Evolutionary conservation across 2,888 invertebrate species (phyloP).

Genomic region (Platycheirus albimanus): DNA sequence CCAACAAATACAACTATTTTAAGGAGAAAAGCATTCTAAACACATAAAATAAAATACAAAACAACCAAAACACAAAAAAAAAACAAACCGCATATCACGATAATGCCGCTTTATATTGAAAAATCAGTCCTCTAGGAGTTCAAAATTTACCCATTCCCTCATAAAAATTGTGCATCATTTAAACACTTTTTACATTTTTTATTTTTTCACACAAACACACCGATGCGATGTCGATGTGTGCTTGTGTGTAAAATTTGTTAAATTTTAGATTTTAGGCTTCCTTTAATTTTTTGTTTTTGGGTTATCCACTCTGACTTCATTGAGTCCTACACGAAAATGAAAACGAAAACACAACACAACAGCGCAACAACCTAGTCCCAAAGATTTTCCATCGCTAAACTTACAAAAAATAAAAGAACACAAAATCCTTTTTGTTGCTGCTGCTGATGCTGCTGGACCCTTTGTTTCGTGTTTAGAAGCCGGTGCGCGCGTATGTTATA

Average conservation of each 20-base stretch:
- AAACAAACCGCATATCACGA: constrained; percentile 47
- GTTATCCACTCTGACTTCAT: constrained; percentile 2
- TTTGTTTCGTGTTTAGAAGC: constrained; percentile 42
- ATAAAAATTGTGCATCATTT: constrained; percentile 20
- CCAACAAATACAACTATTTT: constrained; percentile 50
- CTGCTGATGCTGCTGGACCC: constrained; percentile 38
- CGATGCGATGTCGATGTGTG: too few relatives aligned
- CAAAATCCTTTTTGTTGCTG: constrained; percentile 31
- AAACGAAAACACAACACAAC: constrained; percentile 13
- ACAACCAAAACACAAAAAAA: constrained; percentile 4
- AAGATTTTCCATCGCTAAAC: constrained; percentile 40
- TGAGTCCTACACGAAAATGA: constrained; percentile 5
- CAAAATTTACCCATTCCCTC: constrained; percentile 19
- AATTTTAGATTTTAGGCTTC: constrained; percentile 27
- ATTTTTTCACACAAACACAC: constrained; percentile 42
- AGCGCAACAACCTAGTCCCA: constrained; percentile 59
- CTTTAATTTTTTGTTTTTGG: too few relatives aligned
- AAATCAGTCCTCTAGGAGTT: constrained; percentile 14
- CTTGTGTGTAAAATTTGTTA: constrained; percentile 54
- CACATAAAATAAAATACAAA: constrained; percentile 1
- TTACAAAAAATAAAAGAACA: constrained; percentile 2
- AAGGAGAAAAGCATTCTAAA: constrained; percentile 31
- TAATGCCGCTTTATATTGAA: constrained; percentile 43
- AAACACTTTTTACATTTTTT: constrained; percentile 8
- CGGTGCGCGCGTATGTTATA: constrained; percentile 57